These are phyloP conservation scores for Sisyra nigra DNA, from an alignment of 2,888 invertebrate genomes.

Conservation along the genomic window DNA sequence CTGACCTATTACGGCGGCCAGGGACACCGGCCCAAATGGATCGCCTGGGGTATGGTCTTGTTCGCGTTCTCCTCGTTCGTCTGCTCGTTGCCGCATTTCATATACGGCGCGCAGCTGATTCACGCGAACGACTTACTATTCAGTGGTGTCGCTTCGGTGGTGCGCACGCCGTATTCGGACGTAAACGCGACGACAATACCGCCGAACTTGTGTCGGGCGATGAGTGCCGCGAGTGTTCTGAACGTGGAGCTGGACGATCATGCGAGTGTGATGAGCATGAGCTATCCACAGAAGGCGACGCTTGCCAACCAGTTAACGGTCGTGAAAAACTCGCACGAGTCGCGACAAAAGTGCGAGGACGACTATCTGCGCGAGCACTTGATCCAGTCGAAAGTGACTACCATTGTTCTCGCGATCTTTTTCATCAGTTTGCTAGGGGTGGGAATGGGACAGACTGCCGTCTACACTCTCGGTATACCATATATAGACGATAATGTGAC, in stretches of 20 bases:
- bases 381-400: constrained; percentile 58
- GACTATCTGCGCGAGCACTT: constrained; percentile 45
- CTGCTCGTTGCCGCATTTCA: constrained; percentile 75
- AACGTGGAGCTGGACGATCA: constrained; percentile 1
- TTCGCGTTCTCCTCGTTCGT: constrained; percentile 75
- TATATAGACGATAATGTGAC: constrained; percentile 91
- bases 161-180: constrained; percentile 13
- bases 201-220: constrained; percentile 26
- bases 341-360: constrained; percentile 33
- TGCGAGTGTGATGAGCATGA: constrained; percentile 9
- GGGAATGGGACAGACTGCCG: constrained; percentile 84
- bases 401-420: constrained; percentile 72
- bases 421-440: constrained; percentile 76
- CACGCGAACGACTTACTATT: constrained; percentile 31
- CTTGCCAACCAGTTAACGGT: constrained; percentile 16
- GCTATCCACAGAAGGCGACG: constrained; percentile 2
- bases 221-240: constrained; percentile 12
- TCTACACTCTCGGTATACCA: constrained; percentile 82
- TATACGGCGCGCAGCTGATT: constrained; percentile 62
- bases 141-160: constrained; percentile 20
- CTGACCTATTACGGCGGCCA: constrained; percentile 82
- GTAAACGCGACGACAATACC: constrained; percentile 21
- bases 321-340: constrained; percentile 13
- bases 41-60: constrained; percentile 80
- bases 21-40: constrained; percentile 86